A percentile compares a stretch with the other conserved stretches of the same genome.
Conservation (phyloP, 2,797 vertebrate genomes). For the Pseudopleuronectes americanus region DNA sequence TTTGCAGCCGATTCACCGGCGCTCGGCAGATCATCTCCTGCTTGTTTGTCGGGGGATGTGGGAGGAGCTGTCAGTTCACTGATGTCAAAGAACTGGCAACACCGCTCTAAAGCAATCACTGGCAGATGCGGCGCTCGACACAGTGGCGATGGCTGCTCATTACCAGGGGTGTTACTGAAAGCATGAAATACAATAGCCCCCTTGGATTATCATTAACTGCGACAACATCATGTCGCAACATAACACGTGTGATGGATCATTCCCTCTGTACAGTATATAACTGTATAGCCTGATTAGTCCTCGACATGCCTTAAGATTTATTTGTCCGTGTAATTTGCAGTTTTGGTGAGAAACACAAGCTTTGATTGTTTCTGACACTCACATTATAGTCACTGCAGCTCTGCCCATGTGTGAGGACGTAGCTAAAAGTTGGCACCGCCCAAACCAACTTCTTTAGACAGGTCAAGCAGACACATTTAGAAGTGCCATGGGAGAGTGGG, state of each 20-base stretch:
- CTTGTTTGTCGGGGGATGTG: slow-evolving; percentile 41
- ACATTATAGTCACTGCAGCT: too few relatives aligned
- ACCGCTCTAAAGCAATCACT: slow-evolving; percentile 44
- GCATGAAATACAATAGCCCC: slow-evolving; percentile 10
- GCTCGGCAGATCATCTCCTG: slow-evolving; percentile 40
- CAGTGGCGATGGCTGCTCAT: slow-evolving; percentile 39
- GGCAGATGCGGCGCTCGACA: slow-evolving; percentile 40
- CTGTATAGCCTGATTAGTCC: neutral
- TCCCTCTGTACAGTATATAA: neutral
- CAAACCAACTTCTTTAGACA: too few relatives aligned
- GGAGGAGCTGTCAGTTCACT: slow-evolving; percentile 44
- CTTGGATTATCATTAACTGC: slow-evolving; percentile 25
- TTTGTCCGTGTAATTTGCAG: neutral
- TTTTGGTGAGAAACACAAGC: too few relatives aligned
- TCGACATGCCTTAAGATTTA: neutral
- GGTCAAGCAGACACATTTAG: too few relatives aligned
- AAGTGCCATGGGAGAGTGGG: too few relatives aligned
- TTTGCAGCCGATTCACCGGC: slow-evolving; percentile 25
- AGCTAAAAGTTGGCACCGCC: too few relatives aligned
- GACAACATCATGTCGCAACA: slow-evolving; percentile 5
- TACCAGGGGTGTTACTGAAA: slow-evolving; percentile 35
- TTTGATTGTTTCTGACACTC: too few relatives aligned
- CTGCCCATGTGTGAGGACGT: too few relatives aligned
- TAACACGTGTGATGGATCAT: slow-evolving; percentile 1
- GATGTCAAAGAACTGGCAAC: slow-evolving; percentile 49